Evolutionary conservation across 1,140 invertebrate genomes (phyloP).

Genomic region (Atta texana): DNA sequence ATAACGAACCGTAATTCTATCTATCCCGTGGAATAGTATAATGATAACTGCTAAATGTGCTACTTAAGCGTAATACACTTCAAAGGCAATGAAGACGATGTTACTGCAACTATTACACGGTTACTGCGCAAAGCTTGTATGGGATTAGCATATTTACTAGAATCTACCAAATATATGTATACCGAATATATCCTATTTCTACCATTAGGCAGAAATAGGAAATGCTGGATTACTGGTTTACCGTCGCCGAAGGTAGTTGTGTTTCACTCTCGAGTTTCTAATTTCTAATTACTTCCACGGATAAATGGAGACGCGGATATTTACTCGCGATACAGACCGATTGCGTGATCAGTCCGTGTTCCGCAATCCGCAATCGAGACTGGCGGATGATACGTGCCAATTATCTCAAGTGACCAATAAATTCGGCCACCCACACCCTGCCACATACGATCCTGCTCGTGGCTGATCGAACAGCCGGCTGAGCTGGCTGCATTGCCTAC

Average conservation of each 20-base stretch:
- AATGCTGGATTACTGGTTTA: conserved; percentile 1
- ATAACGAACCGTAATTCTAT: not conserved
- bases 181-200: not conserved
- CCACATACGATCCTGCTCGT: not conserved
- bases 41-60: not conserved
- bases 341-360: conserved; percentile 37
- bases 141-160: conserved; percentile 9
- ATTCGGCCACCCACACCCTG: conserved; percentile 36
- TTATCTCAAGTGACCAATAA: conserved; percentile 68
- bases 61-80: not conserved
- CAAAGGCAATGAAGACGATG: not conserved
- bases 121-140: not conserved
- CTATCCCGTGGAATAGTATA: not conserved
- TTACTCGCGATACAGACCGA: conserved; percentile 24
- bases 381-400: conserved; percentile 13
- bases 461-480: not conserved
- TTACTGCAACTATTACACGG: not conserved
- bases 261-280: conserved; percentile 44
- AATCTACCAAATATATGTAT: conserved; percentile 3
- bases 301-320: conserved; percentile 12
- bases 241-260: not conserved
- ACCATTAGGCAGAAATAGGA: not conserved
- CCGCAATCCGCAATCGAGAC: conserved; percentile 25
- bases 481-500: conserved; percentile 4
- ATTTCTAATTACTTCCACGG: conserved; percentile 49